Conservation (phyloP, 2,113 vertebrate species). For the Tonatia bakeri region DNA sequence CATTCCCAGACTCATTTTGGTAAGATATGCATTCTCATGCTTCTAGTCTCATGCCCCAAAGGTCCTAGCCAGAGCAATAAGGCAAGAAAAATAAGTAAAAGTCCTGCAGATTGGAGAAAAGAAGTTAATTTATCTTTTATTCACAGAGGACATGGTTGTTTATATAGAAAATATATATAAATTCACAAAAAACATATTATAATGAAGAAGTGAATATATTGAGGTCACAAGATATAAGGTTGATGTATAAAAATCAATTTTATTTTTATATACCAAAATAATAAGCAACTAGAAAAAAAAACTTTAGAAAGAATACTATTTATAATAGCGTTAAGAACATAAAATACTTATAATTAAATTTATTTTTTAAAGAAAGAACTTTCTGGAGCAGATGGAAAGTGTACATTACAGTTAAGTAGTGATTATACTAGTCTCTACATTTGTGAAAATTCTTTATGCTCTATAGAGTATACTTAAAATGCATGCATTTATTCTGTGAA, state of each 20-base stretch:
- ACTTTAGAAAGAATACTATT: background rate
- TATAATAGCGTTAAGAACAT: background rate
- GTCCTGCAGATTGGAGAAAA: background rate
- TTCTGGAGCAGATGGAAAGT: background rate
- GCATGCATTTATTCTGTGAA: background rate
- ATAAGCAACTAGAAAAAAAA: background rate
- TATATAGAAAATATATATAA: background rate
- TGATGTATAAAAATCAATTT: background rate
- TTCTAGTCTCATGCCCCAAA: background rate
- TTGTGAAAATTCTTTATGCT: background rate
- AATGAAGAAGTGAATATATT: background rate
- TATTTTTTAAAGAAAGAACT: background rate
- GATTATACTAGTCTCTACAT: background rate
- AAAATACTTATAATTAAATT: background rate
- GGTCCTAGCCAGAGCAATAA: background rate
- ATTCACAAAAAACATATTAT: background rate
- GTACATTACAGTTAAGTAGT: background rate
- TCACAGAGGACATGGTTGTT: background rate
- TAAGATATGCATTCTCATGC: background rate
- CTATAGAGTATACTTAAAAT: background rate
- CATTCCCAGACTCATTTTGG: background rate
- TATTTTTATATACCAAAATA: background rate
- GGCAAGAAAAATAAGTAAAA: background rate
- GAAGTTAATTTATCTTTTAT: background rate
- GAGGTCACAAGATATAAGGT: background rate